Base-by-base conservation (phyloP, 2,113 vertebrate species). In the Anguilla rostrata region DNA sequence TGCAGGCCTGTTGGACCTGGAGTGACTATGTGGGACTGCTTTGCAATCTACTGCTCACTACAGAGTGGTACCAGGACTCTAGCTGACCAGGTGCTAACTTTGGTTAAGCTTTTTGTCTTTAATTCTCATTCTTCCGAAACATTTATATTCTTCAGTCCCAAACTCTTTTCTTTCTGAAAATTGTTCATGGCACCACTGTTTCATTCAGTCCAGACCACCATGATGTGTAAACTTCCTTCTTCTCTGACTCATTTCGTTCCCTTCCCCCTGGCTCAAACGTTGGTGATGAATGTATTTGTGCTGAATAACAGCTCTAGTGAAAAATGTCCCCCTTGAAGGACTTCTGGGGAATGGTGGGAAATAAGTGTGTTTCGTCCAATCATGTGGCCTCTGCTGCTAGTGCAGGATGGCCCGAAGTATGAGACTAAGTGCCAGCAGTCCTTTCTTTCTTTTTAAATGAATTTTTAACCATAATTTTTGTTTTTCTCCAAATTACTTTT, bases 261-360 rank as follows among this genome's bases (percentile, higher is more conserved):
- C 39, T 14, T 11, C 20, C 11, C 20, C 16, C 26, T 14, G 22
- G 39, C 66, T 41, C 83, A 56, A 82, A 56, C 34, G 49, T 78
- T 39, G 71, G 71, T 26, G 41, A 39, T 11, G n/a, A 34, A 39
- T 84, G 63, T 71, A 71, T 34, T 75, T 12, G 71, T 75, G 71
- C 71, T 75, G 71, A 75, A 75, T 75, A 75, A 75, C 11, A 29
- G 71, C 8, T 9, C 18, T 18, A 49, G 43, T 85, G 83, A 49
- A 49, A 85, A 75, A 85, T 5, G 39, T 26, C 71, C 34, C 60
- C 34, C 71, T 78, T 71, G 56, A 53, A 79, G 78, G 71, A 39
- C 41, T 26, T 71, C n/a, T 75, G 66, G 22, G 14, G 49, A 84
- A 78, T 75, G 63, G 78, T 85, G 9, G 84, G 71, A 78, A 53